Percentiles rank a stretch among this genome's conserved stretches.
These are phyloP conservation scores for Spodoptera exigua DNA, from an alignment of 2,888 invertebrate species.

Conservation along the genomic window DNA sequence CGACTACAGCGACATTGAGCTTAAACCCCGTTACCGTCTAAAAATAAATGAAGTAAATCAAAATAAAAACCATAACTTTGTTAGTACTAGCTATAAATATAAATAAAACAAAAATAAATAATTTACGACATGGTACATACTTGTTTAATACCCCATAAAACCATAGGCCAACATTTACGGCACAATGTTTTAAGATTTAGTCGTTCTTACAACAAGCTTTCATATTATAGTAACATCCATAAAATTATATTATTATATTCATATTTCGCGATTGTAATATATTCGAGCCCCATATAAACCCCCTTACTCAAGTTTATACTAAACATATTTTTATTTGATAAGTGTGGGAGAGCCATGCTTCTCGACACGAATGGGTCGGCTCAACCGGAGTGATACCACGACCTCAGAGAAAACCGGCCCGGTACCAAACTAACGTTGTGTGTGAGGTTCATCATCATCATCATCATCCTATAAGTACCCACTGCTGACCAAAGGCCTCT, in stretches of 20 bases:
- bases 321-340: too few relatives aligned
- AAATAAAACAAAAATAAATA: not conserved
- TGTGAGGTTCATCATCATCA: too few relatives aligned
- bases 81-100: not conserved
- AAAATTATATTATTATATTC: constrained; percentile 29
- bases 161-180: constrained; percentile 29
- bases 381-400: too few relatives aligned
- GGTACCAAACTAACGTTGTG: too few relatives aligned
- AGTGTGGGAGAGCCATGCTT: too few relatives aligned
- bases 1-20: too few relatives aligned
- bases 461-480: too few relatives aligned
- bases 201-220: constrained; percentile 14
- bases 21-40: too few relatives aligned
- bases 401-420: too few relatives aligned
- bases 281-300: constrained; percentile 19
- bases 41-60: not conserved
- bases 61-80: not conserved
- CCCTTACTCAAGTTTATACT: constrained; percentile 28
- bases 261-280: constrained; percentile 23
- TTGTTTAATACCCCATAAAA: constrained; percentile 12
- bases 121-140: constrained; percentile 8
- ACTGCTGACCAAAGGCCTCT: too few relatives aligned
- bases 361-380: too few relatives aligned
- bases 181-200: constrained; percentile 5
- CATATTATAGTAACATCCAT: constrained; percentile 34